phyloP scores from a whole-genome alignment of 2,888 invertebrate genomes.

The Amblyteles armatorius region DNA sequence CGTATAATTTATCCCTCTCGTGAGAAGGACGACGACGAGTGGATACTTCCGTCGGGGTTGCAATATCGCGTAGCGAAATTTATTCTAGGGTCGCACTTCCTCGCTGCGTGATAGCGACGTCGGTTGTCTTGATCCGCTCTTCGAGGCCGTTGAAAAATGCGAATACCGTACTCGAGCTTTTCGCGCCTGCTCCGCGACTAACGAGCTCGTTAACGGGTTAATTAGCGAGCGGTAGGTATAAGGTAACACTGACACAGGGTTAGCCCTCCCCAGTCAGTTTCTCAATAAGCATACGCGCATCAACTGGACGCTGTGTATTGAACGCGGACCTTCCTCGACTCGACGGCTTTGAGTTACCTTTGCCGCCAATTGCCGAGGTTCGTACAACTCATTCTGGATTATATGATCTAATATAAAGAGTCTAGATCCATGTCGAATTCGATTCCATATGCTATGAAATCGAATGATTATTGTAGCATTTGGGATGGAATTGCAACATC shows the following conservation, averaged over 20 bases:
- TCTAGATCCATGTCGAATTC: too few species aligned
- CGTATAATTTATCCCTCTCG: not conserved
- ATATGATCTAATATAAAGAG: too few species aligned
- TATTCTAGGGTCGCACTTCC: conserved; percentile 43
- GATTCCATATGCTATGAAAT: too few species aligned
- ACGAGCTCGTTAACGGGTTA: conserved; percentile 69
- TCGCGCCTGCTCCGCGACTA: conserved; percentile 55
- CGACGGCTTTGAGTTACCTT: conserved; percentile 15
- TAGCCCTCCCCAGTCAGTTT: not conserved
- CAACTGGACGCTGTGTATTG: not conserved
- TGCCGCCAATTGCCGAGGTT: conserved; percentile 4
- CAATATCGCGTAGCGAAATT: conserved; percentile 8
- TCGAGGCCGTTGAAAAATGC: conserved; percentile 49
- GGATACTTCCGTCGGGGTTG: conserved; percentile 22
- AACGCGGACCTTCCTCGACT: conserved; percentile 29
- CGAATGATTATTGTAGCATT: too few species aligned
- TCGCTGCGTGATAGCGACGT: conserved; percentile 9
- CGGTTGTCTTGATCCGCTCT: conserved; percentile 25
- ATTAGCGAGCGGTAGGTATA: conserved; percentile 61
- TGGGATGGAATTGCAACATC: too few species aligned
- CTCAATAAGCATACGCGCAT: not conserved
- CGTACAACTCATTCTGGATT: not conserved
- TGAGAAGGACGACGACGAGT: conserved; percentile 20
- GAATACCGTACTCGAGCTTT: conserved; percentile 41
- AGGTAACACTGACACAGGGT: conserved; percentile 39